Base-by-base conservation (phyloP, 2,113 vertebrate species). In the Hippocampus zosterae region DNA sequence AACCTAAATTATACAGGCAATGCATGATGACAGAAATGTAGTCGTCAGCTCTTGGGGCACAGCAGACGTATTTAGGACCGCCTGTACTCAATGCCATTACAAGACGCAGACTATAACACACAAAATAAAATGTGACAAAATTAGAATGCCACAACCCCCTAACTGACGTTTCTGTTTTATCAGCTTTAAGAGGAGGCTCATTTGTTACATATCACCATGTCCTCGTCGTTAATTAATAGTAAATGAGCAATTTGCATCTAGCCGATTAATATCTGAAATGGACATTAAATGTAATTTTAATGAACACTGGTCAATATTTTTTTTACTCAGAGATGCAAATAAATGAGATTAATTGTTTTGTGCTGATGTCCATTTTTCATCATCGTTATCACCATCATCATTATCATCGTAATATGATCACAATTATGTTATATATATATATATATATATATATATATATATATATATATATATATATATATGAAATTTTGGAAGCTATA, bases 1-100 rank as follows among this genome's bases (percentile, higher is more conserved):
- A 64, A 29, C 59, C 50, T 40, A 59, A 8, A 61, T n/a, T 62
- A 44, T 52, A 11, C 4, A 40, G 44, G 27, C 57, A 69, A 69
- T 57, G 27, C 16, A 40, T 33, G 41, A 27, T 55, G 60, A 37
- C 5, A 70, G 60, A 48, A 25, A 75, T 63, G 63, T 15, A 64
- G 4, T 57, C 37, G 3, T n/a, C 23, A 52, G 21, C 65, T 50
- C 3, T 2, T 21, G 37, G n/a, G n/a, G 18, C 5, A 42, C 27
- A 68, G 50, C 41, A 40, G 18, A 44, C 40, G 42, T 56, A 41
- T 48, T 55, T 4, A 18, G 65, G 48, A 23, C 48, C 33, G 23
- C 25, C 44, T 64, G 8, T 56, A 55, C 70, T 67, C 44, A 40
- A 25, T 59, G 2, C 19, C 21, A 23, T 33, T 44, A 66, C 12